Evolutionary conservation across 2,797 vertebrate species (phyloP).

Genomic region (Ceryle rudis): DNA sequence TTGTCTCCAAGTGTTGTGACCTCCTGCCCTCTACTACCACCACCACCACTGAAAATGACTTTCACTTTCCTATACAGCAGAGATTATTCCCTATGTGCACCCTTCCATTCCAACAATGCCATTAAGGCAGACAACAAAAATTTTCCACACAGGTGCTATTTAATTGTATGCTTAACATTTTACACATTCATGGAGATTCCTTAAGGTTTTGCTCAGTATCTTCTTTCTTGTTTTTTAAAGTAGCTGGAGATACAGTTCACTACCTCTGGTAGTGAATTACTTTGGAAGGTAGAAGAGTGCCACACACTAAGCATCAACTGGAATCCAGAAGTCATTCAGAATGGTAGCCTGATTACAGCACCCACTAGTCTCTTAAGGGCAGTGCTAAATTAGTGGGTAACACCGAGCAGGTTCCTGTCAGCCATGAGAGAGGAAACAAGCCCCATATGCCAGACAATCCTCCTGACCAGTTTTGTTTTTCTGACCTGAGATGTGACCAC

Average conservation of each 20-base stretch:
- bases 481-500: neutral
- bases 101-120: neutral
- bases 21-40: neutral
- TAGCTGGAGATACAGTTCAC: neutral
- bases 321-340: neutral
- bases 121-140: neutral
- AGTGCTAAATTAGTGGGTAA: neutral
- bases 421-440: neutral
- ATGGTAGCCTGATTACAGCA: neutral
- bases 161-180: neutral
- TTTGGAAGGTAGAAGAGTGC: neutral
- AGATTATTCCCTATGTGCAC: accelerated
- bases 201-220: neutral
- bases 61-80: neutral
- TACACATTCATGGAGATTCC: neutral
- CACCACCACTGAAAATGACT: neutral
- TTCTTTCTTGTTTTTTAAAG: neutral
- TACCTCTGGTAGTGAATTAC: neutral
- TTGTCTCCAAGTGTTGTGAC: neutral
- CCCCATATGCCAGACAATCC: neutral
- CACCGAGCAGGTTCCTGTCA: neutral
- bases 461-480: neutral
- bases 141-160: neutral
- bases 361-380: neutral
- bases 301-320: neutral